Evolutionary conservation across 2,888 invertebrate species (phyloP), one percentile per base, ranked within the genome.

Genomic region (Brenthis ino): DNA sequence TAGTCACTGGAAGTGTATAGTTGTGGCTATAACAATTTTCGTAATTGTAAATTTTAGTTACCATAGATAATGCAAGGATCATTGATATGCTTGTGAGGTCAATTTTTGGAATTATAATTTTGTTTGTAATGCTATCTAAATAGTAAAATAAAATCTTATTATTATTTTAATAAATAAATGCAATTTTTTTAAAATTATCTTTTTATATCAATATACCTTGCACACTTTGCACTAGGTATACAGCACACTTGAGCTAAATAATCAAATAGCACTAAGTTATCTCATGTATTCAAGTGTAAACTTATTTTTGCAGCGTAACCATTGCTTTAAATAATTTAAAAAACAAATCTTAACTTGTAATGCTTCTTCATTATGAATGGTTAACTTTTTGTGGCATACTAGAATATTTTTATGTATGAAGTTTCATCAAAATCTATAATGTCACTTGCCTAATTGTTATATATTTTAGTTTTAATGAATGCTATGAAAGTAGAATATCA

Each of bases 111-210:
- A 77, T 80, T 78, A 80, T 77, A 78, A 73, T 73, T 78, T 78
- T 84, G 82, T 80, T 75, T 84, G 63, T 70, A 87, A 85, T 84
- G 85, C 84, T 86, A 85, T 85, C 84, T 85, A 87, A 86, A 82
- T 88, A 83, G 80, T 87, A 37, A 82, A 86, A 83, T 82, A 82
- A 81, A 83, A 84, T 77, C 75, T 82, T 82, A 85, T 83, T 85
- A 84, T 86, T 84, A 83, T 85, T 88, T 86, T 84, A 84, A 80
- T 83, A 78, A 85, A 85, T 87, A 86, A 87, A 86, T 82, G 80
- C 77, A 80, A 82, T 77, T 84, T 85, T 87, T 86, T 82, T 85
- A 82, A 85, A 82, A 75, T 80, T 83, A 78, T 77, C 74, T 83
- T 85, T 86, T 84, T 86, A 85, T 86, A 84, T 85, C 76, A 80